phyloP scores from a whole-genome alignment of 1,140 invertebrate species.

The Penaeus indicus region DNA sequence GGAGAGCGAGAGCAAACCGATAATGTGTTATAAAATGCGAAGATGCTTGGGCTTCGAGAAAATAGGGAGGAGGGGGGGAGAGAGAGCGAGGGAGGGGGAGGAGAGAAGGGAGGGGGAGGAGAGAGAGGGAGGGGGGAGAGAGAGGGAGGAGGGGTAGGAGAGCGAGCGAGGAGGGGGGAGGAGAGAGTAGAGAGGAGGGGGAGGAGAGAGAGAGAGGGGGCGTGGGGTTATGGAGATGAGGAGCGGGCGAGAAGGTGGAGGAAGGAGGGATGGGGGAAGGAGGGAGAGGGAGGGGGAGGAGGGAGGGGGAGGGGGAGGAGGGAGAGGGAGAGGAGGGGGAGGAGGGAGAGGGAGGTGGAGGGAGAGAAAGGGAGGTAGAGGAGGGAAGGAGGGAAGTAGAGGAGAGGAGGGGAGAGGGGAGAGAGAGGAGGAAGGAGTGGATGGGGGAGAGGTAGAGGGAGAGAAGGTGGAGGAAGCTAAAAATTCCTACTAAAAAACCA shows the following conservation, averaged over 20 bases:
- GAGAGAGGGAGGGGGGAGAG: neutral
- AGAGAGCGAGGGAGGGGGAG: conserved; percentile 1
- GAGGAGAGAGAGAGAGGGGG: neutral
- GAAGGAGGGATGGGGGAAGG: neutral
- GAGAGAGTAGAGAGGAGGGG: conserved; percentile 1
- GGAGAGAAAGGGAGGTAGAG: neutral
- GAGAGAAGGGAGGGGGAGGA: conserved; percentile 7
- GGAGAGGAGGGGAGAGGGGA: neutral
- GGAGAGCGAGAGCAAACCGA: too few relatives aligned
- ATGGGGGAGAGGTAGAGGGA: neutral
- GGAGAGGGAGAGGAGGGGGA: too few relatives aligned
- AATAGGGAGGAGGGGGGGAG: neutral
- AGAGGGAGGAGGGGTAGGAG: neutral
- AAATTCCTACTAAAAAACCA: too few relatives aligned
- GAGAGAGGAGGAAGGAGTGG: too few relatives aligned
- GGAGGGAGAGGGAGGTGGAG: neutral
- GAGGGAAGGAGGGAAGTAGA: neutral
- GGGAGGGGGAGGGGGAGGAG: neutral
- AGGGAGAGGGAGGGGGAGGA: too few relatives aligned
- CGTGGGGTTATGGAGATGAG: neutral
- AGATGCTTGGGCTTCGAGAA: neutral
- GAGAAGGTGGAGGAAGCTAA: neutral
- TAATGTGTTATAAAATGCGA: too few relatives aligned
- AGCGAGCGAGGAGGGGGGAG: too few relatives aligned
- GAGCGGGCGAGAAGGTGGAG: neutral